Percentiles rank a stretch among this genome's conserved stretches.
These are phyloP conservation scores for Moxostoma hubbsi DNA, from an alignment of 2,797 vertebrate species.

Conservation along the genomic window DNA sequence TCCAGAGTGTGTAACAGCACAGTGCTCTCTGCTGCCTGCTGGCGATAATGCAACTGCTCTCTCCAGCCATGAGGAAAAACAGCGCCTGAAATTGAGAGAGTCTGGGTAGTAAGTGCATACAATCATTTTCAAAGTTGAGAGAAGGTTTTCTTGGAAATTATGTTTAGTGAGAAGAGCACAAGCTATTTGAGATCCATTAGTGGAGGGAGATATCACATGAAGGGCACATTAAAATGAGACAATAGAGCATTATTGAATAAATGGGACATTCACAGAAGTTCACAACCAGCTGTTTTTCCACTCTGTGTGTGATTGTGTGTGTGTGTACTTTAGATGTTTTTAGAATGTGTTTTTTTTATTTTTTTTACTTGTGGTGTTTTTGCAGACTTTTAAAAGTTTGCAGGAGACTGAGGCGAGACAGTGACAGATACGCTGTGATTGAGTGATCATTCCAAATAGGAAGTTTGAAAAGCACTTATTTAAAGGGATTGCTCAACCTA, in stretches of 20 bases:
- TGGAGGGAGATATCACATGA: constrained; percentile 7
- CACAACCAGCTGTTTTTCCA: constrained; percentile 16
- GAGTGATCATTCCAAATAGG: no score
- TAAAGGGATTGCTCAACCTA: no score
- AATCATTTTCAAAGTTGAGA: background rate
- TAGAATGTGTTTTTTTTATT: background rate
- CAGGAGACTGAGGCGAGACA: background rate
- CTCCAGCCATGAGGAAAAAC: background rate
- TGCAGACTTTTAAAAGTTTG: no score
- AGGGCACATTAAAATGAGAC: background rate
- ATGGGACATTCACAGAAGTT: constrained; percentile 14
- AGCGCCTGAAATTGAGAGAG: background rate
- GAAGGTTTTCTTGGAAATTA: constrained; percentile 17
- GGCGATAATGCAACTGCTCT: background rate
- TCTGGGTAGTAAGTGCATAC: background rate
- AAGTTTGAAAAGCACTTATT: no score
- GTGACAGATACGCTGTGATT: no score
- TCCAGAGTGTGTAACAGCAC: background rate
- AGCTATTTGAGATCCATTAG: background rate
- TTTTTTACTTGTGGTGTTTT: background rate
- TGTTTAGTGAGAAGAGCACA: constrained; percentile 4
- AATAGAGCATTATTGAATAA: background rate
- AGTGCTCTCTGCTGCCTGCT: constrained; percentile 20
- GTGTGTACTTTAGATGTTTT: background rate
- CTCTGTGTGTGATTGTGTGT: background rate